Conservation (phyloP, 2,888 invertebrate species). For the Smittia sp. region DNA sequence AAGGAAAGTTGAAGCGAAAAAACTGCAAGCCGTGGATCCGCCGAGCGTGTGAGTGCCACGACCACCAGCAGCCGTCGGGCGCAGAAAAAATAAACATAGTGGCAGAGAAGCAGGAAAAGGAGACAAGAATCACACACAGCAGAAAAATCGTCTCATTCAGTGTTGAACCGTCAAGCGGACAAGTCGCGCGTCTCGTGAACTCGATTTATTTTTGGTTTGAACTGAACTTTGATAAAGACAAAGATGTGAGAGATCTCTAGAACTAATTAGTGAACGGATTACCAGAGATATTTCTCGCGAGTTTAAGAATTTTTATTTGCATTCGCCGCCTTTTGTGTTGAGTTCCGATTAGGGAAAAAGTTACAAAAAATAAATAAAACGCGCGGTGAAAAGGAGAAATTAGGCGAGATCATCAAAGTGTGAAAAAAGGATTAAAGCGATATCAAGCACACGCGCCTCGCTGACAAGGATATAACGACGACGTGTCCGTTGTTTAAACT, state of each 20-base stretch:
- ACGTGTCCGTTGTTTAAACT: not conserved
- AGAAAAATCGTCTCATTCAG: slow-evolving; percentile 33
- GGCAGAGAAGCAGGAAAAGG: slow-evolving; percentile 1
- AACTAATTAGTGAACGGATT: not conserved
- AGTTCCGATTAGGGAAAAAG: not conserved
- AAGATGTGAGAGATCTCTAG: not conserved
- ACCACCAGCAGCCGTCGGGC: slow-evolving; percentile 1
- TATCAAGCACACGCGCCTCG: not conserved
- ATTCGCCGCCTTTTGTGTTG: not conserved
- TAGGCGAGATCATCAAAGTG: slow-evolving; percentile 13
- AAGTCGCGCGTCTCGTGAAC: slow-evolving; percentile 29
- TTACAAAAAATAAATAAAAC: not conserved
- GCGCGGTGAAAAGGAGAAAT: not conserved
- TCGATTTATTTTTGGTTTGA: not conserved
- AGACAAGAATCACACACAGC: slow-evolving; percentile 25
- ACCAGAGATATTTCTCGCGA: not conserved
- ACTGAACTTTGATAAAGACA: not conserved
- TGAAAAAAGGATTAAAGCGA: slow-evolving; percentile 21
- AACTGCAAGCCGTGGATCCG: slow-evolving; percentile 29
- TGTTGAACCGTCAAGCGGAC: slow-evolving; percentile 28
- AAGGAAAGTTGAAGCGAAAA: not conserved
- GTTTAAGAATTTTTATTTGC: not conserved
- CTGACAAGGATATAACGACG: not conserved
- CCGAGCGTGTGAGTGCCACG: slow-evolving; percentile 14
- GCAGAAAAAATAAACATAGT: slow-evolving; percentile 13